Evolutionary conservation across 2,888 invertebrate genomes (phyloP).

Genomic region (Melitaea athalia): DNA sequence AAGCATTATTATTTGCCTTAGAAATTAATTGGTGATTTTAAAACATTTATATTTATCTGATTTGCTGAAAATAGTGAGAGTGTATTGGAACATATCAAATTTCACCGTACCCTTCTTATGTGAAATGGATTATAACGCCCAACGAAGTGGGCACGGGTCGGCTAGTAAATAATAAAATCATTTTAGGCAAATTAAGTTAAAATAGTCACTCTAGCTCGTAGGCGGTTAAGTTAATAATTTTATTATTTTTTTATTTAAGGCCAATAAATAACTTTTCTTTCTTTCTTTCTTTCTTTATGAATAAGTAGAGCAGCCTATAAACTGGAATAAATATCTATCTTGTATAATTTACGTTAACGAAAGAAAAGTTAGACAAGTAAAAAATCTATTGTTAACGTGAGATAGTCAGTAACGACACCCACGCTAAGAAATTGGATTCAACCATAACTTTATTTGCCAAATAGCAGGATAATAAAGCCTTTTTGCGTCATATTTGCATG

Average conservation of each 20-base stretch:
- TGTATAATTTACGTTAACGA: neutral
- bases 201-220: neutral
- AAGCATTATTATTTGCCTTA: no score
- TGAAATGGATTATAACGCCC: no score
- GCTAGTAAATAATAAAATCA: neutral
- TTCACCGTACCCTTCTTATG: no score
- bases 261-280: no score
- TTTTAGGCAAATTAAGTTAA: neutral
- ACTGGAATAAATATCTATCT: constrained; percentile 6
- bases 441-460: constrained; percentile 47
- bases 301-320: neutral
- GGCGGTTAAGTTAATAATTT: no score
- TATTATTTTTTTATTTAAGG: no score
- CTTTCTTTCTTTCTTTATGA: no score
- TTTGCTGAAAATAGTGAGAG: no score
- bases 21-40: no score
- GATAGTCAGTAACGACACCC: constrained; percentile 7
- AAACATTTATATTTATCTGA: no score
- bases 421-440: constrained; percentile 40
- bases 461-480: constrained; percentile 33
- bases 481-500: constrained; percentile 10
- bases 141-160: no score
- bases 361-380: neutral
- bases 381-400: constrained; percentile 11
- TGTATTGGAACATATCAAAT: no score